Base-by-base conservation (phyloP, 2,888 invertebrate genomes). In the Marasmarcha lunaedactyla region DNA sequence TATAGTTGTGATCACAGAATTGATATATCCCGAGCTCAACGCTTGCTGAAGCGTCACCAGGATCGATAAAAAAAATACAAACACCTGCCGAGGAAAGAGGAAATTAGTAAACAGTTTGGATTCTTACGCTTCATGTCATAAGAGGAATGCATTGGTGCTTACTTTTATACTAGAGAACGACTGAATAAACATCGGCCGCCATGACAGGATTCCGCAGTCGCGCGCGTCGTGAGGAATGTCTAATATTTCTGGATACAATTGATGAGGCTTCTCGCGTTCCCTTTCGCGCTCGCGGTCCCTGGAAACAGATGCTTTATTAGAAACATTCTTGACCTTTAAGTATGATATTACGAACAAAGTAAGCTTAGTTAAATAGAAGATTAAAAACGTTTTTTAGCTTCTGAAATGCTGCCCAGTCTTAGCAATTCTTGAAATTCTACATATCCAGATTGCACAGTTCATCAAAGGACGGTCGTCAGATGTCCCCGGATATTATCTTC, bases 1-100 rank as follows among this genome's bases (percentile, higher is more conserved):
- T 59, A 97, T 96, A 41, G 97, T 97, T 51, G 97, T 97, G 71
- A 97, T 96, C 74, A 97, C 97, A 71, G 94, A 94, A 83, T 95
- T 95, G 54, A 94, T 94, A 71, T 95, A 95, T 50, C 95, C 95
- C 46, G 94, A 95, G 71, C 94, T 94, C 49, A 95, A 84, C 14
- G 94, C 94, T 77, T 95, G 95, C 69, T 95, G 95, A 52, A 95
- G 85, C 56, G 94, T 95, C 59, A 95, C 95, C 65, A 95, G 89
- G 84, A 94, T 89, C 64, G 94, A 94, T 54, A 95, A 87, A 59
- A 95, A 88, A 71, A 94, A 88, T 66, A 95, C 94, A 76, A 95
- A 95, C 65, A 94, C 92, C 90, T 92, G 84, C 42, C 86, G 85
- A 44, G 41, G 50, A 57, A 50, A 34, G 2, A 14, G 14, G 11